phyloP scores from a whole-genome alignment of 2,888 invertebrate genomes.

The Eretmocerus hayati region DNA sequence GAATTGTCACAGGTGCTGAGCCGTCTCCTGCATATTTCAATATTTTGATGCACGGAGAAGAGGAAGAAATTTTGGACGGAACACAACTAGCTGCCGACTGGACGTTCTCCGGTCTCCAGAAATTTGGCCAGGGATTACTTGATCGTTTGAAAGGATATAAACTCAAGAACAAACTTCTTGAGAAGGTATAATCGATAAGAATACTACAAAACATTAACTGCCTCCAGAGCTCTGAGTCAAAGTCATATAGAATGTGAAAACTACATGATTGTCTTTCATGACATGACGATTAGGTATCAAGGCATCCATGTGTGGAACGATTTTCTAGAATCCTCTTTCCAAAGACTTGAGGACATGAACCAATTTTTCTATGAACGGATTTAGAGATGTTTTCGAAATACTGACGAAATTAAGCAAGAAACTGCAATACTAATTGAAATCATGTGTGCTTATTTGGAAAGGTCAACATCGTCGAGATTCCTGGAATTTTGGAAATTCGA shows the following conservation, averaged over 20 bases:
- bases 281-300: no score
- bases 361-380: no score
- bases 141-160: constrained; percentile 77
- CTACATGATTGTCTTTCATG: no score
- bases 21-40: constrained; percentile 91
- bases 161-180: constrained; percentile 74
- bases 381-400: no score
- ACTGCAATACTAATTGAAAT: neutral
- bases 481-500: constrained; percentile 88
- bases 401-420: neutral
- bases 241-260: neutral
- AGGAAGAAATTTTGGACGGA: constrained; percentile 79
- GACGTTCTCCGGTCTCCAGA: constrained; percentile 88
- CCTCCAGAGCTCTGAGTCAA: no score
- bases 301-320: no score
- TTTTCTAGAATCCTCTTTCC: no score
- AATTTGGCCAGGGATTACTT: constrained; percentile 89
- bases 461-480: constrained; percentile 94
- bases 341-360: no score
- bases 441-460: constrained; percentile 38
- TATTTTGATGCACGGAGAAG: constrained; percentile 81
- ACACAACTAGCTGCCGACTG: constrained; percentile 92
- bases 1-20: constrained; percentile 80
- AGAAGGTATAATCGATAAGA: constrained; percentile 61
- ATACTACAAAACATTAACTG: neutral